Base-by-base conservation (phyloP, 2,888 invertebrate genomes). In the Ectobius pallidus region DNA sequence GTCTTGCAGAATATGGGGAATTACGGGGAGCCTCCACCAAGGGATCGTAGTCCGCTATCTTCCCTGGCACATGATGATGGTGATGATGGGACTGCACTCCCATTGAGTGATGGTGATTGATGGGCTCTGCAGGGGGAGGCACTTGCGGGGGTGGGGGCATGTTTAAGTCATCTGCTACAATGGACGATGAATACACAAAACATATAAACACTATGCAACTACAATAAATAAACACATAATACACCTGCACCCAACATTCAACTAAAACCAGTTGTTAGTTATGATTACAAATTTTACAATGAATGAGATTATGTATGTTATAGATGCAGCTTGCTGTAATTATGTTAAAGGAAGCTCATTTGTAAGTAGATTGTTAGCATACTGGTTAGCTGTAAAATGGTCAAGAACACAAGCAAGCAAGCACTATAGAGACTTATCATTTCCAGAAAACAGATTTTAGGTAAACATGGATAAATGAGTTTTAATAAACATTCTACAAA, bases 1-100 rank as follows among this genome's bases (percentile, higher is more conserved):
- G 91, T 78, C 93, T 86, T 74, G 91, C 89, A 3, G 93, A 91
- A 80, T 92, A 92, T 0, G 92, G 91, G 74, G 89, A 86, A 65
- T 86, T 87, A 75, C 91, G 86, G 18, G 91, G 91, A 65, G 81
- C 89, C 79, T 91, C 91, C 77, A 87, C 89, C 76, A 91, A 84
- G 2, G 93, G 93, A 82, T 94, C 93, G 79, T 93, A 93, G 80
- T 94, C 93, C 77, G 92, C 91, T 77, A 93, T 92, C 85, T 82
- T 91, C 87, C 76, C 92, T 27, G 77, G 77, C 16, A 20, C 77
- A 49, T 73, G 78, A 39, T 77, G 76, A 63, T 78, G 79, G 34
- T 76, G 78, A 14, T 76, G 77, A 27, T 76, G 75, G 22, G 75
- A 77, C 67, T 76, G 75, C 77, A 75, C 74, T 75, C 74, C 74